Base-by-base conservation (phyloP, 2,797 vertebrate species). In the Hirundo rustica region DNA sequence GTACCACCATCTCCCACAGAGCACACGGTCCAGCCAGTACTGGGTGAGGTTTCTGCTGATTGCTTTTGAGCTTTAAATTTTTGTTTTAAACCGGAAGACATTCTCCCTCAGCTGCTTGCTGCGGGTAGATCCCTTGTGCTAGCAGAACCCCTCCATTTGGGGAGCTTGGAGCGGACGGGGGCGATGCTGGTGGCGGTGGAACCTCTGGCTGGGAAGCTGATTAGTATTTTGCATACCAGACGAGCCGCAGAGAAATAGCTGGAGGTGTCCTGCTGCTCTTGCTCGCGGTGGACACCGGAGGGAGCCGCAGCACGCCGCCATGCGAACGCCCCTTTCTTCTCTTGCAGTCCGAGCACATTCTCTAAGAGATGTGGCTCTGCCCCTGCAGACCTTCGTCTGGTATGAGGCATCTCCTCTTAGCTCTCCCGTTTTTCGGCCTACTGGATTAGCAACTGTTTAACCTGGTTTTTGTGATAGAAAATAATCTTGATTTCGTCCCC, bases 281-380 rank as follows among this genome's bases (percentile, higher is more conserved):
- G 73, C 85, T 86, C 7, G 19, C 51, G 29, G 50, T 6, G 78
- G 75, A 93, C 95, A 80, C 91, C 20, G 79, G 95, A 92, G 95
- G 96, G 96, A 94, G 94, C 91, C 85, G 79, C 82, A 88, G 57
- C 71, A 89, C 45, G 44, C 25, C 27, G 19, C 27, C 82, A 5
- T 3, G 27, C 2, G 13, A 42, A 58, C 29, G 4, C 40, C 53
- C 36, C 5, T 18, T 75, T 65, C 38, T 6, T 1, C 26, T 44
- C 44, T 60, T 19, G 54, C 62, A 61, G n/a, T 11, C 22, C 79
- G 54, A 60, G 34, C 18, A 12, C 58, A 7, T 55, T 40, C 5
- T 70, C 36, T 12, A 26, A 45, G 54, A 34, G 18, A 54, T 18
- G 34, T 5, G 65, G 62, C 21, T 75, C 45, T n/a, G 45, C 4